Base-by-base conservation (phyloP, 2,113 vertebrate species). In the Amia ocellicauda region DNA sequence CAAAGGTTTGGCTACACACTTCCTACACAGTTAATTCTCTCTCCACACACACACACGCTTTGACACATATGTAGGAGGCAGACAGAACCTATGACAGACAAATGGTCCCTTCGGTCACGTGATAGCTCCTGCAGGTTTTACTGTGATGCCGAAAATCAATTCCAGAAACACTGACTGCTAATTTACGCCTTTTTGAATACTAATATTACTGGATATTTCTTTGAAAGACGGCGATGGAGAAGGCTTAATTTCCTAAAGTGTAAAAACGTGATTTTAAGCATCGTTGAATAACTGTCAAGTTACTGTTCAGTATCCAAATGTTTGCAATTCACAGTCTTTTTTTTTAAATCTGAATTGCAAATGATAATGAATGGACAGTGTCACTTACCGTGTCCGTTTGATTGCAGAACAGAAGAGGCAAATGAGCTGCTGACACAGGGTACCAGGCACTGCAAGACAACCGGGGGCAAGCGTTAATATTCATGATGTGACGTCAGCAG, bases 401-500 rank as follows among this genome's bases (percentile, higher is more conserved):
- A 74, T 67, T 69, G 69, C 77, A 69, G 68, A 61, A 66, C 66
- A 69, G 77, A 78, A 74, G 72, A 60, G 58, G 69, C 76, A 56
- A 74, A 64, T 69, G 77, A 54, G 81, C 79, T 74, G 80, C 79
- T 78, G 83, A 76, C 64, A 69, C 64, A 75, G 79, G 74, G 75
- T 82, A 80, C 77, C 78, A 73, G 78, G 73, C 74, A 74, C 77
- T 74, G 74, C 72, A 69, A 63, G 66, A 80, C 63, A 77, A 77
- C 74, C 77, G 69, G 70, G 67, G 68, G 78, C 72, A 66, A 68
- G 69, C 69, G 85, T 80, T 68, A 85, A 83, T 83, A 81, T 80
- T 82, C 85, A 83, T 85, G 74, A 77, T 71, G 78, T 88, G 79
- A 88, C 83, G 79, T 88, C 85, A 87, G 74, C 67, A 70, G 60